Percentiles rank a stretch among this genome's conserved stretches.
These are phyloP conservation scores for Charanyca ferruginea DNA, from an alignment of 2,888 invertebrate species.

Conservation along the genomic window DNA sequence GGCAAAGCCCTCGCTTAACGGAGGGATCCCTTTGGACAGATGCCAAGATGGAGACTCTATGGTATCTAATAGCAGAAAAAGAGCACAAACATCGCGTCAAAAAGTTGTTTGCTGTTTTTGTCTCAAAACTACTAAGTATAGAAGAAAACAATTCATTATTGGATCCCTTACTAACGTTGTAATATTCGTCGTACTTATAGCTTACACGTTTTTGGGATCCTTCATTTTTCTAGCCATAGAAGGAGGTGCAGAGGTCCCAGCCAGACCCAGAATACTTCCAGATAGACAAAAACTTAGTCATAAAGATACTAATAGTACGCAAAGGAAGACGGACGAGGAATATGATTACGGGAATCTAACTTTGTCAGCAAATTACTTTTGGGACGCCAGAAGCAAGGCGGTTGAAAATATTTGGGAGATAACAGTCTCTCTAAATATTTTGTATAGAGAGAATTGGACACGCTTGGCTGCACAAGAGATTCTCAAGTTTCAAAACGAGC, in stretches of 20 bases:
- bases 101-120: constrained; percentile 91
- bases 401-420: constrained; percentile 98
- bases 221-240: constrained; percentile 97
- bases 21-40: constrained; percentile 89
- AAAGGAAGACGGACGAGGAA: constrained; percentile 85
- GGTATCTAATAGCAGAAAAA: constrained; percentile 88
- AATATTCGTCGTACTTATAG: constrained; percentile 95
- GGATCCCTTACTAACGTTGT: constrained; percentile 95
- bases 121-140: constrained; percentile 90
- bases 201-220: constrained; percentile 94
- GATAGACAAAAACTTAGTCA: constrained; percentile 87
- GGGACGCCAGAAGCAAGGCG: constrained; percentile 90
- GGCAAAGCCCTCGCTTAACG: constrained; percentile 88
- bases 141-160: constrained; percentile 92
- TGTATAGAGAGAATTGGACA: constrained; percentile 97
- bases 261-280: constrained; percentile 86
- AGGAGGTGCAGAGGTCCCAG: constrained; percentile 92
- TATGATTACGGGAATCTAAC: constrained; percentile 84
- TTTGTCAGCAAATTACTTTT: constrained; percentile 87
- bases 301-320: constrained; percentile 87
- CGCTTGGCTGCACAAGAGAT: constrained; percentile 95
- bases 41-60: constrained; percentile 90
- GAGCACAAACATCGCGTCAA: constrained; percentile 86
- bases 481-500: constrained; percentile 95
- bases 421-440: constrained; percentile 96